These are phyloP conservation scores for crab-eating macaque (Macaca fascicularis) DNA, from an alignment of 2,113 vertebrate species.

Conservation along the genomic window DNA sequence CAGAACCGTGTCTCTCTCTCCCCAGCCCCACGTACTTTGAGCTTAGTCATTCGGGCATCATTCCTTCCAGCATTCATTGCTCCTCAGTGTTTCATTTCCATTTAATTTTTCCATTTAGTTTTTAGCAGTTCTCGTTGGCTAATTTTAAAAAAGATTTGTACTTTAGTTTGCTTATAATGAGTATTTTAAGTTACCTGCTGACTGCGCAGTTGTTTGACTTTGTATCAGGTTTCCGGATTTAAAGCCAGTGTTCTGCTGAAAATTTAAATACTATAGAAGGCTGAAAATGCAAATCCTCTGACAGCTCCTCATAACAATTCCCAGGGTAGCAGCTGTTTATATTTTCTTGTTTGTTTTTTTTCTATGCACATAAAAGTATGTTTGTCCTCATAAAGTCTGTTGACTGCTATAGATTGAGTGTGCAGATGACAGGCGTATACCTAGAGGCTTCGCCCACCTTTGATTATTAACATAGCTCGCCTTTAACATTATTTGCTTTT, in stretches of 20 bases:
- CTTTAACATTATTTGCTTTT: background rate
- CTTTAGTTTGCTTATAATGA: background rate
- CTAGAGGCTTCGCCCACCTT: background rate
- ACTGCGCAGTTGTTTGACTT: background rate
- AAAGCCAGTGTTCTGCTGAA: background rate
- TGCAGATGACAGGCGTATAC: background rate
- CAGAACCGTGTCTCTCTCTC: background rate
- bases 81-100: background rate
- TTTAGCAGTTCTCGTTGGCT: background rate
- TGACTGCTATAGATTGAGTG: background rate
- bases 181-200: background rate
- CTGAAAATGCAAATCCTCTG: background rate
- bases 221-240: background rate
- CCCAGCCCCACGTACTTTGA: background rate
- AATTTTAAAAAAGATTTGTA: background rate
- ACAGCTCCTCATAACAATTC: background rate
- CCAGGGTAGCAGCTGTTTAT: background rate
- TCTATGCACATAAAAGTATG: background rate
- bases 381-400: background rate
- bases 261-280: background rate
- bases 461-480: background rate
- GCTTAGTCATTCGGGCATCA: fast-evolving
- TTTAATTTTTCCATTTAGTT: background rate
- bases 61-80: background rate
- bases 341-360: background rate